phyloP scores from a whole-genome alignment of 2,888 invertebrate species.

The Netelia inedita region DNA sequence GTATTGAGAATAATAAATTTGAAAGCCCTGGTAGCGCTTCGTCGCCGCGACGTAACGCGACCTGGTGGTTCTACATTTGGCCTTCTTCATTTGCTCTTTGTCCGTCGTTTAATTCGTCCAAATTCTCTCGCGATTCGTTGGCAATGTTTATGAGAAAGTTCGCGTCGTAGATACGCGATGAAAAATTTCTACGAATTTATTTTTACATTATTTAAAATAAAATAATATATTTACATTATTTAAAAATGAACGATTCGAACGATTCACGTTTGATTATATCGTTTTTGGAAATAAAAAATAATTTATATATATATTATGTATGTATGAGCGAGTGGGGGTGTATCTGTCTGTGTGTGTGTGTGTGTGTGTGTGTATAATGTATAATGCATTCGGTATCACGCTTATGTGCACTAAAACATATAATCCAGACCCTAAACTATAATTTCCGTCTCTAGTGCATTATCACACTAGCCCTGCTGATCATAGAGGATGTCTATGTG shows the following conservation, averaged over 20 bases:
- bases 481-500: conserved; percentile 93
- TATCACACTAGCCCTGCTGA: conserved; percentile 92
- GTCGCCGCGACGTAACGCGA: conserved; percentile 28
- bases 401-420: conserved; percentile 59
- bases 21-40: conserved; percentile 47
- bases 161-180: background rate
- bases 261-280: too few relatives aligned
- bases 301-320: too few relatives aligned
- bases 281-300: too few relatives aligned
- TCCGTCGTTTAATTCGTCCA: conserved; percentile 46
- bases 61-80: conserved; percentile 51
- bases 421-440: conserved; percentile 76
- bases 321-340: too few relatives aligned
- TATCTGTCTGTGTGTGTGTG: too few relatives aligned
- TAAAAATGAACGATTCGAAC: background rate
- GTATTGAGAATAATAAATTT: conserved; percentile 60
- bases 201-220: too few relatives aligned
- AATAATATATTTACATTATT: too few relatives aligned
- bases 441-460: conserved; percentile 89
- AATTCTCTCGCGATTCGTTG: conserved; percentile 26
- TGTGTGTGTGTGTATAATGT: background rate
- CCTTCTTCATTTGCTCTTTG: conserved; percentile 58
- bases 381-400: conserved; percentile 15
- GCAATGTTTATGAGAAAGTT: conserved; percentile 1
- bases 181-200: background rate